Conservation (phyloP, 2,888 invertebrate species). For the Tuta absoluta region DNA sequence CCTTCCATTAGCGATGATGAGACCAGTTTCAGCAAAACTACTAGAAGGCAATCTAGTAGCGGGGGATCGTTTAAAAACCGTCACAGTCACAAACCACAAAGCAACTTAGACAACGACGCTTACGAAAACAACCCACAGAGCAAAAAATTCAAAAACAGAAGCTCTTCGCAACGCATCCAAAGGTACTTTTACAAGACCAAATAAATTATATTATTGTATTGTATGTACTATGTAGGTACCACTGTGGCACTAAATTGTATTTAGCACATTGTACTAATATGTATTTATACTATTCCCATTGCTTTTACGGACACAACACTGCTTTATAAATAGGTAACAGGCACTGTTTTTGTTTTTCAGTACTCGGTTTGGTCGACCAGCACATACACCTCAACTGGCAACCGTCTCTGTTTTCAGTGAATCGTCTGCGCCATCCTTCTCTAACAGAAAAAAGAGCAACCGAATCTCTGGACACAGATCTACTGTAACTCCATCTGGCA, state of each 20-base stretch:
- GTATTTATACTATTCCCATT: constrained; percentile 15
- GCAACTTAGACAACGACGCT: constrained; percentile 62
- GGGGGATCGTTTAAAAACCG: constrained; percentile 82
- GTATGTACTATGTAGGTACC: not conserved
- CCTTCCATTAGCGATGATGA: constrained; percentile 84
- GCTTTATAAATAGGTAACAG: constrained; percentile 23
- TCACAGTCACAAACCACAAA: constrained; percentile 59
- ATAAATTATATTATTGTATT: too few species aligned
- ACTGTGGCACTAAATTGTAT: not conserved
- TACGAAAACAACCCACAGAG: constrained; percentile 60
- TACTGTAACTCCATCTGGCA: constrained; percentile 66
- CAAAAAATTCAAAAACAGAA: constrained; percentile 75
- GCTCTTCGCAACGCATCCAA: constrained; percentile 63
- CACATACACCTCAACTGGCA: constrained; percentile 82
- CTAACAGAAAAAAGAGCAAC: constrained; percentile 77
- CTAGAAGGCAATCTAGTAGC: constrained; percentile 75
- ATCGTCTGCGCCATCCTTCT: constrained; percentile 72
- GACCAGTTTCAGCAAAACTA: constrained; percentile 76
- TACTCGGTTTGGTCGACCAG: constrained; percentile 71
- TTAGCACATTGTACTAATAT: not conserved
- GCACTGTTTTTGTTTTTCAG: constrained; percentile 62
- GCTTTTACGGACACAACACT: constrained; percentile 21
- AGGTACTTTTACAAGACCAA: constrained; percentile 54
- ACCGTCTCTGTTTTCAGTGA: constrained; percentile 86
- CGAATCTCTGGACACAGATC: constrained; percentile 72